A percentile compares a stretch with the other conserved stretches of the same genome.
Evolutionary conservation across 2,113 vertebrate species (phyloP).

Genomic region (Cepphus grylle): DNA sequence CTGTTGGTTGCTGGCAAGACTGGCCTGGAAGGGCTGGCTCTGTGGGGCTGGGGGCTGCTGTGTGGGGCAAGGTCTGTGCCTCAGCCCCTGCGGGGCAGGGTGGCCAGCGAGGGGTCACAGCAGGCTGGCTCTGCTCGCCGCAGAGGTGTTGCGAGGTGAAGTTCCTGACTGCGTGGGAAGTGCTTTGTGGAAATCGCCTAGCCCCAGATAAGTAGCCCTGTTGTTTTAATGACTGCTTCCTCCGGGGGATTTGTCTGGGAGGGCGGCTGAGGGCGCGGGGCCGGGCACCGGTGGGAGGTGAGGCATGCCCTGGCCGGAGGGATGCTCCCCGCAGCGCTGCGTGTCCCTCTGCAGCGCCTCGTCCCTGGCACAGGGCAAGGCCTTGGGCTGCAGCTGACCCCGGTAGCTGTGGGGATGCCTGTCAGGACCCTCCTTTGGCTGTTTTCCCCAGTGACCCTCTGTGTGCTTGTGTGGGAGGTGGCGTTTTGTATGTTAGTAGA

Average conservation of each 20-base stretch:
- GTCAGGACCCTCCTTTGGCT: rapidly evolving
- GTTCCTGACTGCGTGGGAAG: neutral
- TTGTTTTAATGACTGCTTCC: neutral
- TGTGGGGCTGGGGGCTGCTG: rapidly evolving
- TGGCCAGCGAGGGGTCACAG: rapidly evolving
- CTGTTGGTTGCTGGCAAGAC: rapidly evolving
- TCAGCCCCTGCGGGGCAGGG: rapidly evolving
- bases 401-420: rapidly evolving
- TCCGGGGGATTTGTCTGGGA: neutral
- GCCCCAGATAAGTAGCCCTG: neutral
- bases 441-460: rapidly evolving
- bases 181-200: neutral
- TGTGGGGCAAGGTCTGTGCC: rapidly evolving
- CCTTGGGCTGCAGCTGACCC: neutral
- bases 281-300: rapidly evolving
- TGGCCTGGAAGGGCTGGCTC: neutral
- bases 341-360: neutral
- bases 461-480: rapidly evolving
- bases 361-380: rapidly evolving
- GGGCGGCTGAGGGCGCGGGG: neutral
- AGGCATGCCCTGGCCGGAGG: rapidly evolving
- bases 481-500: rapidly evolving
- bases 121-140: rapidly evolving
- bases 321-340: rapidly evolving
- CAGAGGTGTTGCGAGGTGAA: neutral